phyloP scores from a whole-genome alignment of 92 coral and sea anemone genomes.

The Isaurus tuberculatus region DNA sequence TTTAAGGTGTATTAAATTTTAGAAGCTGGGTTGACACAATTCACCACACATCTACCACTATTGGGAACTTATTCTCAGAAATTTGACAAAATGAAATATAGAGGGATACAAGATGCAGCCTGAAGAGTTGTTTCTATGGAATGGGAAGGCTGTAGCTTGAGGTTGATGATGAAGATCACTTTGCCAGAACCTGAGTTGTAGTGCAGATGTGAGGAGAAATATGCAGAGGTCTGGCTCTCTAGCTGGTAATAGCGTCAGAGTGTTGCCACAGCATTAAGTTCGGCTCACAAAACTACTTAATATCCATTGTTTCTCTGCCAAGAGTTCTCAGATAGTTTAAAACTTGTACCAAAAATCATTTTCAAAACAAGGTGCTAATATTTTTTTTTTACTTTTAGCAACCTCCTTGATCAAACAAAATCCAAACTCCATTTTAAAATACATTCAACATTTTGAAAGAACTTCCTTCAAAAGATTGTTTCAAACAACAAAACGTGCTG shows the following conservation, averaged over 20 bases:
- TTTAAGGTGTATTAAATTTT: constrained; percentile 29
- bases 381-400: no score
- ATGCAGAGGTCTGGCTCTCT: constrained; percentile 31
- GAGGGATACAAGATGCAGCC: constrained; percentile 13
- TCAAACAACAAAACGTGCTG: background rate
- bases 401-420: no score
- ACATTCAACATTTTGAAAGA: no score
- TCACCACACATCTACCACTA: no score
- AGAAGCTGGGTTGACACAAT: no score
- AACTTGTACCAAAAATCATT: no score
- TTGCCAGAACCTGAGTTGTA: background rate
- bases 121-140: constrained; percentile 3
- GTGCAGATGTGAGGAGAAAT: background rate
- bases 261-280: background rate
- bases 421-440: no score
- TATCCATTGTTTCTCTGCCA: no score
- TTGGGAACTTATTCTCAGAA: no score
- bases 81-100: constrained; percentile 1
- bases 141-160: background rate
- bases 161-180: background rate
- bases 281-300: no score
- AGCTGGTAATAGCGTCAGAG: constrained; percentile 16
- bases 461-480: background rate
- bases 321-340: no score
- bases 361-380: no score